These are phyloP conservation scores for Arrhopalites spinosus DNA, from an alignment of 2,888 invertebrate genomes.

Conservation along the genomic window DNA sequence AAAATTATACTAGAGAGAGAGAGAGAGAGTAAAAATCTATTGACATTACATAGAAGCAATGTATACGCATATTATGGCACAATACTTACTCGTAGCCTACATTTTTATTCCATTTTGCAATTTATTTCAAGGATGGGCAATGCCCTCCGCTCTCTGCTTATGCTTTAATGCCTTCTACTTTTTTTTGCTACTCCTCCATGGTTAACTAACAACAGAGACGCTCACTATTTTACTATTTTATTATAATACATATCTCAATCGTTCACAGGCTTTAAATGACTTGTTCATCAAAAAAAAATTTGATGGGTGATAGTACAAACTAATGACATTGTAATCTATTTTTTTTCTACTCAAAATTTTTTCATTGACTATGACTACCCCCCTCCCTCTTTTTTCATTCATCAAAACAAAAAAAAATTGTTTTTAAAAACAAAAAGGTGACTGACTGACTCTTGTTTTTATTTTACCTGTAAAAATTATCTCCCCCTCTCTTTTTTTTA, in stretches of 20 bases:
- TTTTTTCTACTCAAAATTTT: neutral
- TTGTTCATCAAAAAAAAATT: no score
- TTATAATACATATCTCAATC: neutral
- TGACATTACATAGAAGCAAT: neutral
- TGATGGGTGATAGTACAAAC: no score
- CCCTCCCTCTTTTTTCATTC: neutral
- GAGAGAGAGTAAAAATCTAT: neutral
- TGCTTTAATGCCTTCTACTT: no score
- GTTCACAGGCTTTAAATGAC: neutral
- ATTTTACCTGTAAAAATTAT: neutral
- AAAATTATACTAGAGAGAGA: neutral
- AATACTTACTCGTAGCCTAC: no score
- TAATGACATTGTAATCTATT: neutral
- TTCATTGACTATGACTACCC: neutral
- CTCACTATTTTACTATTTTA: neutral
- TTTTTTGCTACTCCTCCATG: no score
- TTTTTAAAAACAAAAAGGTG: constrained; percentile 1
- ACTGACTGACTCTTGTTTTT: neutral
- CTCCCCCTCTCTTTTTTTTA: neutral
- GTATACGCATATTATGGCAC: no score
- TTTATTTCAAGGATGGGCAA: constrained; percentile 6
- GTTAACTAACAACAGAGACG: no score
- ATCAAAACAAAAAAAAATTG: neutral
- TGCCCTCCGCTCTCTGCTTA: no score
- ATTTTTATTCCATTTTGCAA: no score